Evolutionary conservation across 2,888 invertebrate genomes (phyloP).

Genomic region (Matsumyia berberina): DNA sequence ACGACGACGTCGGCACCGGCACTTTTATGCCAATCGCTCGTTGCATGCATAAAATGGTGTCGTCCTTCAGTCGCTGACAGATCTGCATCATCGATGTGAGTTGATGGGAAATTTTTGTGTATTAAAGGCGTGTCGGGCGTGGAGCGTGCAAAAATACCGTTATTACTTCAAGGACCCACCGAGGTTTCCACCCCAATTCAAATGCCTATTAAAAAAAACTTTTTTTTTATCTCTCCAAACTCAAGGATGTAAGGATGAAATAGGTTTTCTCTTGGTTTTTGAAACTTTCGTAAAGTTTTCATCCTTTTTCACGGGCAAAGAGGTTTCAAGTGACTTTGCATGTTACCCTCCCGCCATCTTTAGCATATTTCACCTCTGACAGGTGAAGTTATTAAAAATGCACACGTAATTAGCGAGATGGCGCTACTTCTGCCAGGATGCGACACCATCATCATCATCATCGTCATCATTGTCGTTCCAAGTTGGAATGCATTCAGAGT

Average conservation of each 20-base stretch:
- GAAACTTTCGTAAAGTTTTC: slow-evolving; percentile 42
- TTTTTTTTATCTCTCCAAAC: no score
- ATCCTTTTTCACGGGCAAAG: background rate
- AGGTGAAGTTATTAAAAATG: slow-evolving; percentile 76
- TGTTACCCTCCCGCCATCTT: slow-evolving; percentile 5
- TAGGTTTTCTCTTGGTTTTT: no score
- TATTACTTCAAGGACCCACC: background rate
- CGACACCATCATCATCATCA: slow-evolving; percentile 20
- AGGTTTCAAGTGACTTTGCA: slow-evolving; percentile 58
- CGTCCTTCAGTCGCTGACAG: slow-evolving; percentile 29
- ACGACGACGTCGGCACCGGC: background rate
- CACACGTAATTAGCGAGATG: slow-evolving; percentile 76
- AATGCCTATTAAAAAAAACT: slow-evolving; percentile 16
- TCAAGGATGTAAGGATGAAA: no score
- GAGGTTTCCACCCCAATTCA: background rate
- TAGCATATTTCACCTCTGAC: slow-evolving; percentile 44
- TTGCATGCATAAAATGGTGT: slow-evolving; percentile 38
- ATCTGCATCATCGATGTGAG: slow-evolving; percentile 51
- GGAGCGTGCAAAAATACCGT: background rate
- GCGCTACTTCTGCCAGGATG: slow-evolving; percentile 52
- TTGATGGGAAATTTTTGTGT: slow-evolving; percentile 26
- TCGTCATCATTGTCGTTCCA: slow-evolving; percentile 23
- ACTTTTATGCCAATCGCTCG: background rate
- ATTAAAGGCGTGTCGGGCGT: slow-evolving; percentile 18
- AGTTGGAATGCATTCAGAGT: slow-evolving; percentile 61